Base-by-base conservation (phyloP, 2,797 vertebrate genomes). In the Enteromius trimaculatus region DNA sequence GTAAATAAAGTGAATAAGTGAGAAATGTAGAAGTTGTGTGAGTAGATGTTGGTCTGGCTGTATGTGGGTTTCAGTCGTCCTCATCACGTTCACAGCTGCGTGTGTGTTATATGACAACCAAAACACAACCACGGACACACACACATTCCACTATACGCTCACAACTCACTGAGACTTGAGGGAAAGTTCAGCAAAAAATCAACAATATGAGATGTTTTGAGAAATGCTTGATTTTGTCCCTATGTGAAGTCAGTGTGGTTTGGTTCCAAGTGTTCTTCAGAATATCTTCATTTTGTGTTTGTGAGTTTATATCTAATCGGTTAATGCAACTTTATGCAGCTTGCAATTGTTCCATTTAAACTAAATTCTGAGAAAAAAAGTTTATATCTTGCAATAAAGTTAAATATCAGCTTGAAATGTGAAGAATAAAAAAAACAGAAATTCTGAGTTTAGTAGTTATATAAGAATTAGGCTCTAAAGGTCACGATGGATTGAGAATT, bases 61-160 rank as follows among this genome's bases (percentile, higher is more conserved):
- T 51, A 0, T 49, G 23, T 13, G 42, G 11, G 3, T 51, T 34
- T 53, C 10, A 26, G 31, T 37, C 21, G n/a, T 58, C 23, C 58
- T 58, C 23, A 21, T 70, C 66, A 70, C 79, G 44, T 70, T 69
- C 39, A 80, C 49, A 58, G 66, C 44, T 66, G 11, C 42, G 9
- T 47, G 42, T 31, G 58, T 23, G 29, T 74, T 53, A 74, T 53
- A 74, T 74, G 26, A 65, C 19, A n/a, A 79, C 44, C 65, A 17
- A 23, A 58, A 80, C 49, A 69, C n/a, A 70, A 64, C 53, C 55
- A 37, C 79, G 72, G 42, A 8, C 55, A 64, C 79, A 81, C 79
- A 60, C 58, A 81, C 55, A 62, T 34, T 53, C 49, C 76, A 14
- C 69, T 14, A 53, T 5, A 29, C n/a, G 2, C 21, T 21, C 44